Evolutionary conservation across 2,888 invertebrate genomes (phyloP).

Genomic region (Eristalinus aeneus): DNA sequence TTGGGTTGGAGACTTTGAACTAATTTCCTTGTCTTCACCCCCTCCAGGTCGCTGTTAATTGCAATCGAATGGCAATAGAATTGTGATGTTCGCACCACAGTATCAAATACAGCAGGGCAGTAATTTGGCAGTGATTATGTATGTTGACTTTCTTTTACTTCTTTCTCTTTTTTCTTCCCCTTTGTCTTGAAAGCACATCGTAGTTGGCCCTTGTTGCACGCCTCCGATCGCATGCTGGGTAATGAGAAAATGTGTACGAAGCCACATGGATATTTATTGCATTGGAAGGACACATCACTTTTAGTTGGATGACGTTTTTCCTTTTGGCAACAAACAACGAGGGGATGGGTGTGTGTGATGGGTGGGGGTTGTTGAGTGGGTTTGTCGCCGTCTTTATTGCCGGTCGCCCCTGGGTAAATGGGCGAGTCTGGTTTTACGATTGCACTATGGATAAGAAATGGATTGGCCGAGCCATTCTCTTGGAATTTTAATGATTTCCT

Average conservation of each 20-base stretch:
- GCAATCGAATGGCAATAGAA: slow-evolving; percentile 27
- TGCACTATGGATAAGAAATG: not conserved
- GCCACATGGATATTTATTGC: slow-evolving; percentile 6
- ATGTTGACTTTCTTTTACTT: not conserved
- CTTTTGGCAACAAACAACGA: not conserved
- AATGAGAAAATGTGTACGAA: not conserved
- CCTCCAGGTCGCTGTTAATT: slow-evolving; percentile 8
- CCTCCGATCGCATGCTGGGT: not conserved
- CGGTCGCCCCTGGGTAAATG: not conserved
- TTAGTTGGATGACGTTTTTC: not conserved
- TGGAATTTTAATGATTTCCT: not conserved
- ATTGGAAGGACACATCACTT: not conserved
- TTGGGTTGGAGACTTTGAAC: not conserved
- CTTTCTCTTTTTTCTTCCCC: not conserved
- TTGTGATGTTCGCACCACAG: slow-evolving; percentile 15
- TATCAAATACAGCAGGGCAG: slow-evolving; percentile 20
- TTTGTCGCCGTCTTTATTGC: slow-evolving; percentile 7
- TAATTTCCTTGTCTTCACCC: not conserved
- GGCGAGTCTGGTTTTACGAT: slow-evolving; percentile 2
- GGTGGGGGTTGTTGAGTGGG: not conserved
- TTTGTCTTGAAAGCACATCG: not conserved
- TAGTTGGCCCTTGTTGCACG: not conserved
- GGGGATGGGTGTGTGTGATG: not conserved
- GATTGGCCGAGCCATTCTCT: not conserved
- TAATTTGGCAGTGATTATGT: slow-evolving; percentile 38